phyloP scores from a whole-genome alignment of 2,113 vertebrate genomes.

The Phalacrocorax pelagicus region DNA sequence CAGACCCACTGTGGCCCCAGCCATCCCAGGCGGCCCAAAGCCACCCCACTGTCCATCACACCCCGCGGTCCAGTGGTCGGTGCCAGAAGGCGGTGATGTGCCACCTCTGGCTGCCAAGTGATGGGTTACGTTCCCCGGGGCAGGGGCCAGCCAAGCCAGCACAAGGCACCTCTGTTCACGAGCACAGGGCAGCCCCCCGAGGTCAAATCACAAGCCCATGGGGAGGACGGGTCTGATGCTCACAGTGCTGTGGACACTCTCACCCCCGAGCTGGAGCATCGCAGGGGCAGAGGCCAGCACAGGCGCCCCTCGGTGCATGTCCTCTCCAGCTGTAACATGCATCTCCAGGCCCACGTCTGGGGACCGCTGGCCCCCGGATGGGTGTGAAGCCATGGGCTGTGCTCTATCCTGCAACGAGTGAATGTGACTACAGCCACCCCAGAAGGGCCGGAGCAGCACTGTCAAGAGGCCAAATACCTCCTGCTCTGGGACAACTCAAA shows the following conservation, averaged over 20 bases:
- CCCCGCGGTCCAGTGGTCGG: accelerated
- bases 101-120: not conserved
- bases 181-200: not conserved
- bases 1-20: not conserved
- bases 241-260: accelerated
- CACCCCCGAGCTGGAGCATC: accelerated
- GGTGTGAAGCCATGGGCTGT: not conserved
- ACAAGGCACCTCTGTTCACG: not conserved
- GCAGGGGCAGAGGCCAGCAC: not conserved
- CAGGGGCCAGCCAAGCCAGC: not conserved
- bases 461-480: not conserved
- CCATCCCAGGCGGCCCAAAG: not conserved
- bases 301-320: not conserved
- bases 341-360: accelerated
- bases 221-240: not conserved
- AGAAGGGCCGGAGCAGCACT: not conserved
- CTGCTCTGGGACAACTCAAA: conserved; percentile 29
- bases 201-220: accelerated
- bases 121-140: not conserved
- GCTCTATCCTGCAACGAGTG: not conserved
- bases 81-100: not conserved
- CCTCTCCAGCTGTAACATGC: not conserved
- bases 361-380: not conserved
- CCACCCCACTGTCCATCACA: not conserved
- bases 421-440: not conserved